Conservation (phyloP, 2,113 vertebrate species). For the Camarhynchus parvulus region DNA sequence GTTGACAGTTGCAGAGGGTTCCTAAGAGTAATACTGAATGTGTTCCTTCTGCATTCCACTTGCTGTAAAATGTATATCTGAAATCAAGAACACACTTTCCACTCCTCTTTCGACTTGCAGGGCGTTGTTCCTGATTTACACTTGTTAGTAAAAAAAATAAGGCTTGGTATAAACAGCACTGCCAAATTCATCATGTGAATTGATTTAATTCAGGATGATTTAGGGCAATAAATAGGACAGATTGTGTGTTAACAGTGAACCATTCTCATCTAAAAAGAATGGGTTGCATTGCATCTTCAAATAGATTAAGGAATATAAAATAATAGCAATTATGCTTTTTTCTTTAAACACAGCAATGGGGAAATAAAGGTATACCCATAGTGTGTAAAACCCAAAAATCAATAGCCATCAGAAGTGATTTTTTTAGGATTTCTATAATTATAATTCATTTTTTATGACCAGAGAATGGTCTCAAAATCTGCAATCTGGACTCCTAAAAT, state of each 20-base stretch:
- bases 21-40: background rate
- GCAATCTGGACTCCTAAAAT: background rate
- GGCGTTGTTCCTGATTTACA: background rate
- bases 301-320: background rate
- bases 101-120: background rate
- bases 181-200: background rate
- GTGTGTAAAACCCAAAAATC: background rate
- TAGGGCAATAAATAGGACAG: conserved; percentile 2
- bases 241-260: background rate
- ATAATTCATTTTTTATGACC: background rate
- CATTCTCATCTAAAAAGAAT: background rate
- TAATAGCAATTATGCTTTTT: background rate
- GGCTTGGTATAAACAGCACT: background rate
- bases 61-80: background rate
- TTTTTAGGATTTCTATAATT: background rate
- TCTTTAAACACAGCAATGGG: background rate
- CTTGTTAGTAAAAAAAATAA: background rate
- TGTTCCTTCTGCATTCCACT: background rate
- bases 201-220: conserved; percentile 7
- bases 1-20: background rate
- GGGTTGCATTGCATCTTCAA: background rate
- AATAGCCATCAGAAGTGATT: background rate
- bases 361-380: background rate
- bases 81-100: background rate
- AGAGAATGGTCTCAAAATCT: background rate